Conservation (phyloP, 2,113 vertebrate genomes). For the Laticauda colubrina region DNA sequence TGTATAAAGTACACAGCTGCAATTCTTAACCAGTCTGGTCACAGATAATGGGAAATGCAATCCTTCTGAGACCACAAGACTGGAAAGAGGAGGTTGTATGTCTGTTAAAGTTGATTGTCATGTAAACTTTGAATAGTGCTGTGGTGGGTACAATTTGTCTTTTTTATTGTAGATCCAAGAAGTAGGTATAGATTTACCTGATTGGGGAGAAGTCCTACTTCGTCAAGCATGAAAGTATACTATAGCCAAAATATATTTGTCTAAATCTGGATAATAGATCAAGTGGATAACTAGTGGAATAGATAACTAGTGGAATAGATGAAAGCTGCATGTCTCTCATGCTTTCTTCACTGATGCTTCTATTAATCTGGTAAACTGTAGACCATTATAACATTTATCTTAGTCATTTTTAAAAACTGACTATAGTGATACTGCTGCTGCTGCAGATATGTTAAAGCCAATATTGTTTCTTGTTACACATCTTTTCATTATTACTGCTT, state of each 20-base stretch:
- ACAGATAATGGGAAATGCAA: not conserved
- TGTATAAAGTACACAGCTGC: not conserved
- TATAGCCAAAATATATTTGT: not conserved
- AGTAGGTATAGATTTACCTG: not conserved
- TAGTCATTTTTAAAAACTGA: not conserved
- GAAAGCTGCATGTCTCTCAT: not conserved
- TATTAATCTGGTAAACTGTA: not conserved
- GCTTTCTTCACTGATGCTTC: not conserved
- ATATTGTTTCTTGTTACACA: not conserved
- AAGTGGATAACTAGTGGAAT: not conserved
- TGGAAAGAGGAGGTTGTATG: not conserved
- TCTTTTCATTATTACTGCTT: not conserved
- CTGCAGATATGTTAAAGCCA: not conserved
- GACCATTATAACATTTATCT: not conserved
- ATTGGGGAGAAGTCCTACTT: not conserved
- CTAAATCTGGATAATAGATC: not conserved
- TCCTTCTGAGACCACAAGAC: not conserved
- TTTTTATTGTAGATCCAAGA: not conserved
- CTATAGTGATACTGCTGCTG: not conserved
- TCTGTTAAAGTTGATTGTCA: not conserved
- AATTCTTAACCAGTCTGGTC: not conserved
- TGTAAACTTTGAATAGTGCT: not conserved
- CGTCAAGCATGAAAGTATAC: not conserved
- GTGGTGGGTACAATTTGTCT: not conserved
- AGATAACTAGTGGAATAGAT: not conserved